Conservation (phyloP, 2,797 vertebrate species). For the Falco biarmicus region DNA sequence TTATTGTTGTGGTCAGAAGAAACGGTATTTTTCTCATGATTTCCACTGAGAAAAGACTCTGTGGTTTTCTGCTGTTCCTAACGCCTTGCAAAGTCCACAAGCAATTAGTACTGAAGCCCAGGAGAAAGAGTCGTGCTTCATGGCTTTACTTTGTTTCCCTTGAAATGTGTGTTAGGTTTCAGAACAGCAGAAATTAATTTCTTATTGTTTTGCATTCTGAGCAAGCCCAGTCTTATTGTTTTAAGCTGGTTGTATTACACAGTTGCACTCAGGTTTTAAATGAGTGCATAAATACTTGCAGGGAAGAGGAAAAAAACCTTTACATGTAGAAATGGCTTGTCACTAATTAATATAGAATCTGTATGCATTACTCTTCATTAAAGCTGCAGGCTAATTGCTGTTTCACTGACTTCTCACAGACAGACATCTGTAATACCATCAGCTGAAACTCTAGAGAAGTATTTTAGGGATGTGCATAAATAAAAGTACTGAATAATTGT, state of each 20-base stretch:
- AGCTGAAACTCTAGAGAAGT: background rate
- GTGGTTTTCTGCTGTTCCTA: slow-evolving; percentile 24
- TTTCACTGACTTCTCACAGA: background rate
- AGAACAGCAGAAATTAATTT: slow-evolving; percentile 7
- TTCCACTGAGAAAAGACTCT: slow-evolving; percentile 53
- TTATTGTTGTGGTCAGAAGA: slow-evolving; percentile 59
- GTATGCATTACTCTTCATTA: background rate
- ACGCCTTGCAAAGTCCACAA: slow-evolving; percentile 29
- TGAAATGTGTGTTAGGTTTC: slow-evolving; percentile 7
- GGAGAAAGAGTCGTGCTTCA: slow-evolving; percentile 1
- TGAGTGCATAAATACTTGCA: slow-evolving; percentile 16
- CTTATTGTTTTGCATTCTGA: background rate
- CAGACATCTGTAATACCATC: background rate
- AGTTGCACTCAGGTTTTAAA: background rate
- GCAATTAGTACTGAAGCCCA: slow-evolving; percentile 52
- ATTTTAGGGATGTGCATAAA: background rate
- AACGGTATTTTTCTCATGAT: slow-evolving; percentile 38
- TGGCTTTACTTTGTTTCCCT: slow-evolving; percentile 9
- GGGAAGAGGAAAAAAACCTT: background rate
- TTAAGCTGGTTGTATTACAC: background rate
- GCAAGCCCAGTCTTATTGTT: background rate
- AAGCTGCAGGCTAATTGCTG: background rate
- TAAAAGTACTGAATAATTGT: background rate
- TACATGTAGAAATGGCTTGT: background rate
- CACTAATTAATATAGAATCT: slow-evolving; percentile 19